Evolutionary conservation across 2,113 vertebrate species (phyloP).

Genomic region (Leuciscus idus): DNA sequence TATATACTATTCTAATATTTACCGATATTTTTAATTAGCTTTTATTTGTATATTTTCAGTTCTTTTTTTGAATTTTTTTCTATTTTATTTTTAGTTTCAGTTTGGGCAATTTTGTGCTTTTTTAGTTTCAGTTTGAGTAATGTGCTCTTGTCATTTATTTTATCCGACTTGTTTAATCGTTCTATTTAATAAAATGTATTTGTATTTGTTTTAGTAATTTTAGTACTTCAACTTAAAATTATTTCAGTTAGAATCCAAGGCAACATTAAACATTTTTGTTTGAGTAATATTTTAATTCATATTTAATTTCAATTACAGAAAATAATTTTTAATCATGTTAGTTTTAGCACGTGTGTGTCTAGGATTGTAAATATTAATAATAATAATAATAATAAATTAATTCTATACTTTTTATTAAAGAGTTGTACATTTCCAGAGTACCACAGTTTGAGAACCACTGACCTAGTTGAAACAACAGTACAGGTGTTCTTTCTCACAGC

Average conservation of each 20-base stretch:
- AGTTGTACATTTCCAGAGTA: background rate
- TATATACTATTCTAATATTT: background rate
- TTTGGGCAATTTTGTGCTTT: background rate
- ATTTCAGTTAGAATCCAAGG: background rate
- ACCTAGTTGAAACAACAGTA: background rate
- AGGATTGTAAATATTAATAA: too few species aligned
- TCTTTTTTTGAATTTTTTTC: background rate
- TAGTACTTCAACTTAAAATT: background rate
- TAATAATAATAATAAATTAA: too few species aligned
- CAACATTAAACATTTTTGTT: background rate
- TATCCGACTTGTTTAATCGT: background rate
- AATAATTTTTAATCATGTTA: too few species aligned
- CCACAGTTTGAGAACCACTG: background rate
- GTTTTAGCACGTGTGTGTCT: too few species aligned
- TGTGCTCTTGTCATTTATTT: background rate
- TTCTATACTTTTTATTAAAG: too few species aligned
- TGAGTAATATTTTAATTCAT: too few species aligned
- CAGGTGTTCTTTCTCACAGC: constrained; percentile 5
- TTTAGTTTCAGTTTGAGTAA: background rate
- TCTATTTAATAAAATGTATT: too few species aligned
- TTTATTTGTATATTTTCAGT: background rate
- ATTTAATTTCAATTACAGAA: too few species aligned
- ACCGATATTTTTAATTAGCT: background rate
- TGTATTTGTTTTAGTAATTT: too few species aligned
- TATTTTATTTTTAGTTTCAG: background rate